Conservation (phyloP, 2,113 vertebrate genomes). For the Monopterus albus region DNA sequence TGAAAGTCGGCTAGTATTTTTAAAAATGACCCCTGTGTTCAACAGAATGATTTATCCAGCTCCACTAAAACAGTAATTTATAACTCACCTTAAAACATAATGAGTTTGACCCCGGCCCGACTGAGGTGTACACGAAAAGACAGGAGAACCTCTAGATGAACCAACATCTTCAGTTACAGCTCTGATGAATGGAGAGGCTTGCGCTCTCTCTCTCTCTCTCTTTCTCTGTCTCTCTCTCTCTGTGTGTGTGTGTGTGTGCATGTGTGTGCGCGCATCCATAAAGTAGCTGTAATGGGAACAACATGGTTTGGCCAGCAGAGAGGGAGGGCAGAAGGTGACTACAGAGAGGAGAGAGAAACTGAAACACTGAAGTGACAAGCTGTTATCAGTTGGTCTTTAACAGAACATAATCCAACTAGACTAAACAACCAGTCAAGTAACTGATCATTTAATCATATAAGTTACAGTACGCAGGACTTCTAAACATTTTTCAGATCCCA, state of each 20-base stretch:
- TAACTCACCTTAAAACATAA: constrained; percentile 30
- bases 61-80: constrained; percentile 14
- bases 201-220: constrained; percentile 1
- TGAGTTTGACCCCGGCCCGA: not conserved
- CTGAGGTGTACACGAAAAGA: constrained; percentile 10
- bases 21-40: constrained; percentile 3
- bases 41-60: constrained; percentile 24
- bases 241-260: constrained; percentile 27
- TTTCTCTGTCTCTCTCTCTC: not conserved
- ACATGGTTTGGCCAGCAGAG: constrained; percentile 46
- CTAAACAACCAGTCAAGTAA: constrained; percentile 2
- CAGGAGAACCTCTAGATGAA: constrained; percentile 18
- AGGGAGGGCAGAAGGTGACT: constrained; percentile 26
- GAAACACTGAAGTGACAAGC: constrained; percentile 9
- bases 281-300: constrained; percentile 66
- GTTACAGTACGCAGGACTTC: not conserved
- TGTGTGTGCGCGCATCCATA: constrained; percentile 13
- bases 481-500: not conserved
- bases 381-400: constrained; percentile 27
- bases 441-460: not conserved
- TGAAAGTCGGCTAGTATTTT: constrained; percentile 17
- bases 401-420: constrained; percentile 10
- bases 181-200: constrained; percentile 17
- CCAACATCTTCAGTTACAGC: constrained; percentile 43
- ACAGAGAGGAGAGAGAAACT: not conserved